Evolutionary conservation across 2,888 invertebrate genomes (phyloP).

Genomic region (Ptilodon capucinus): DNA sequence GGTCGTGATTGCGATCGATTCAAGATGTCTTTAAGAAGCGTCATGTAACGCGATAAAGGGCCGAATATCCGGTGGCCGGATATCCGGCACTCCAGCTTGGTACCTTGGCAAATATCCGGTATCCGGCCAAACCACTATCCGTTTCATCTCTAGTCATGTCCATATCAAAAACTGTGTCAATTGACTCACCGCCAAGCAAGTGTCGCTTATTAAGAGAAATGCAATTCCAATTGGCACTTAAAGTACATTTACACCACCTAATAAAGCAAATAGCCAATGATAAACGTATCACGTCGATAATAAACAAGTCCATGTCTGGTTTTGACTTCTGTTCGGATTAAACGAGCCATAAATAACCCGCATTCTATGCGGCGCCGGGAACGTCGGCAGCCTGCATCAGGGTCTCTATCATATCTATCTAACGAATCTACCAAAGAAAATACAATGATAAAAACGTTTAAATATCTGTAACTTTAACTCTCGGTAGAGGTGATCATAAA

Average conservation of each 20-base stretch:
- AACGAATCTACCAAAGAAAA: neutral
- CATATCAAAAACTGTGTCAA: too few species aligned
- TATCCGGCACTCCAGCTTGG: too few species aligned
- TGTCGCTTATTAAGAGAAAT: neutral
- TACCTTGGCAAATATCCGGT: too few species aligned
- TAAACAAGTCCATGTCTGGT: slow-evolving; percentile 1
- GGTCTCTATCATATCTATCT: neutral
- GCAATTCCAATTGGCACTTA: neutral
- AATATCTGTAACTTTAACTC: too few species aligned
- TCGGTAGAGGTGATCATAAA: too few species aligned
- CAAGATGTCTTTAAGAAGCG: too few species aligned
- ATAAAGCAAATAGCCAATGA: slow-evolving; percentile 1
- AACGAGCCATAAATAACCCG: neutral
- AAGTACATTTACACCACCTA: neutral
- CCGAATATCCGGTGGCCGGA: too few species aligned
- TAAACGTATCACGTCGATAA: neutral
- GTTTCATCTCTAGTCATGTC: too few species aligned
- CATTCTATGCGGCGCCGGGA: neutral
- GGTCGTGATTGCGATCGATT: too few species aligned
- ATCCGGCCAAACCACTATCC: too few species aligned
- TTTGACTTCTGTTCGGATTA: neutral
- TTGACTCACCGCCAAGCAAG: neutral
- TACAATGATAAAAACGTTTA: neutral
- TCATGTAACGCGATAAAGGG: too few species aligned
- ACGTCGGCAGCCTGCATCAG: neutral